These are phyloP conservation scores for Rhorus exstirpatorius DNA, from an alignment of 2,888 invertebrate species.

Conservation along the genomic window DNA sequence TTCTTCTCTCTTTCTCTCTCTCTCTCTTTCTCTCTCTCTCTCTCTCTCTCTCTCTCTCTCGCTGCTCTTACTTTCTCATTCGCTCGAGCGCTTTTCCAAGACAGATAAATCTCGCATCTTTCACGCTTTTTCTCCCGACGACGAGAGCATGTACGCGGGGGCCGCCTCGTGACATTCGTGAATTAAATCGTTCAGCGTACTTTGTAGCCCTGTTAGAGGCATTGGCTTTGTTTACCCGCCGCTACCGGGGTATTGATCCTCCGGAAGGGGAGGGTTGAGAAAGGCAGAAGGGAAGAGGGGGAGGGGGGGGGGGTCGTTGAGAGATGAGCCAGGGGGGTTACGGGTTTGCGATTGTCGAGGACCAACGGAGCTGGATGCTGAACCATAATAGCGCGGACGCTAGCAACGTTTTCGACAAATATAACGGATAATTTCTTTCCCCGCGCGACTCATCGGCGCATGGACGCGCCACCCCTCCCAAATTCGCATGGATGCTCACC, in stretches of 20 bases:
- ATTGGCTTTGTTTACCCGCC: slow-evolving; percentile 73
- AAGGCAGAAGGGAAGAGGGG: not conserved
- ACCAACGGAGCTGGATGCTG: slow-evolving; percentile 47
- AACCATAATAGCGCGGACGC: slow-evolving; percentile 27
- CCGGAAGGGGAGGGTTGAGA: slow-evolving; percentile 24
- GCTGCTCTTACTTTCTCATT: slow-evolving; percentile 22
- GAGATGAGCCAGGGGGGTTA: slow-evolving; percentile 47
- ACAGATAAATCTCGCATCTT: slow-evolving; percentile 75
- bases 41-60: not conserved
- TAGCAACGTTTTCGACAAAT: slow-evolving; percentile 72
- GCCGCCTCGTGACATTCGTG: slow-evolving; percentile 71
- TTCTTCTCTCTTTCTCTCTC: slow-evolving; percentile 21
- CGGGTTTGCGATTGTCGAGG: slow-evolving; percentile 22
- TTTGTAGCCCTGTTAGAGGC: slow-evolving; percentile 73
- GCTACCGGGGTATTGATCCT: slow-evolving; percentile 76
- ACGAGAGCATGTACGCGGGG: slow-evolving; percentile 26
- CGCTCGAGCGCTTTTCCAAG: slow-evolving; percentile 61
- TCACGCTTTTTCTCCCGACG: slow-evolving; percentile 30
- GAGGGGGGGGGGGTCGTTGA: not conserved
- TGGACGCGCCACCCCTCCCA: slow-evolving; percentile 61
- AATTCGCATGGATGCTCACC: slow-evolving; percentile 72
- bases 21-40: slow-evolving; percentile 20
- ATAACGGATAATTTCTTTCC: slow-evolving; percentile 76
- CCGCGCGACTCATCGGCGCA: slow-evolving; percentile 75
- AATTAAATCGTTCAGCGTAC: slow-evolving; percentile 77